These are phyloP conservation scores for Agrotis clavis DNA, from an alignment of 2,888 invertebrate genomes.

Conservation along the genomic window DNA sequence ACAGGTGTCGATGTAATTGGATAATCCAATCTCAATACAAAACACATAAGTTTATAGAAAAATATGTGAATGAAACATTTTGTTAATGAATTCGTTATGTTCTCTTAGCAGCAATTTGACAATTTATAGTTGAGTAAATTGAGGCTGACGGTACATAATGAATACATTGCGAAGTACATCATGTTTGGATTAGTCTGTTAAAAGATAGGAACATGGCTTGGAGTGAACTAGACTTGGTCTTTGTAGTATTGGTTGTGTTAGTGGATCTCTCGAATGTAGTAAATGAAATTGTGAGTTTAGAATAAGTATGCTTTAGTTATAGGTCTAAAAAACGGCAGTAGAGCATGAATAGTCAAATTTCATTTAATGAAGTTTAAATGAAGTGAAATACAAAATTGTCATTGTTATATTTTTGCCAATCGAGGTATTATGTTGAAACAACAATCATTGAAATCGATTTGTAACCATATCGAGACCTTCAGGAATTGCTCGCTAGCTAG, in stretches of 20 bases:
- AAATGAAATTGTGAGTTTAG: slow-evolving; percentile 67
- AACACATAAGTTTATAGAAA: slow-evolving; percentile 35
- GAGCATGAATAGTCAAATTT: slow-evolving; percentile 27
- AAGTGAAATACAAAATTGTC: slow-evolving; percentile 16
- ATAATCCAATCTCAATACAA: slow-evolving; percentile 20
- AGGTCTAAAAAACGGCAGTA: slow-evolving; percentile 40
- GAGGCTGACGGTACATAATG: slow-evolving; percentile 41
- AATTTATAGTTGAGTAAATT: slow-evolving; percentile 38
- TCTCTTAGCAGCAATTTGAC: slow-evolving; percentile 46
- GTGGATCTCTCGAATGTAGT: slow-evolving; percentile 78
- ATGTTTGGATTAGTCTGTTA: slow-evolving; percentile 40
- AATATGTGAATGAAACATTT: slow-evolving; percentile 34
- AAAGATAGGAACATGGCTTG: slow-evolving; percentile 44
- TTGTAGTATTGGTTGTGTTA: slow-evolving; percentile 77
- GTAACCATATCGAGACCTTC: neutral
- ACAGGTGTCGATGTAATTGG: slow-evolving; percentile 33
- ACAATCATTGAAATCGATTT: slow-evolving; percentile 7
- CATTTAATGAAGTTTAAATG: slow-evolving; percentile 39
- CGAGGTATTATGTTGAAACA: slow-evolving; percentile 8
- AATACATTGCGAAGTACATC: slow-evolving; percentile 36
- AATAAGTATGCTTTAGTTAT: slow-evolving; percentile 49
- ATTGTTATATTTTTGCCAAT: slow-evolving; percentile 27
- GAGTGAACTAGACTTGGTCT: slow-evolving; percentile 48
- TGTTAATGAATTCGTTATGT: slow-evolving; percentile 42
- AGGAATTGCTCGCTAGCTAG: neutral